phyloP scores from a whole-genome alignment of 2,113 vertebrate genomes.

The Brevimyrus niger region DNA sequence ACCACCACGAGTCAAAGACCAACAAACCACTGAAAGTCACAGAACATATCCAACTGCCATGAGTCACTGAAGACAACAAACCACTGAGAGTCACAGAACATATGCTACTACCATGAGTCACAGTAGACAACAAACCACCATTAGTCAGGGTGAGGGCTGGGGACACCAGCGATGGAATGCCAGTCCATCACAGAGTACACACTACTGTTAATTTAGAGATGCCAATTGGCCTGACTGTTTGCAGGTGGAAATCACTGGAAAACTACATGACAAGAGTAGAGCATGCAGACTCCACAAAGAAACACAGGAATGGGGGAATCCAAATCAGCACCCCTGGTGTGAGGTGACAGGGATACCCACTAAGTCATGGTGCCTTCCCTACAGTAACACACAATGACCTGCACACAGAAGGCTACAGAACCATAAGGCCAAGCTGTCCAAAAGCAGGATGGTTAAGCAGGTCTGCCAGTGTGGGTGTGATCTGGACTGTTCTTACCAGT shows the following conservation, averaged over 20 bases:
- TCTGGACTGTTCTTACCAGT: neutral
- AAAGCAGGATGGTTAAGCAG: neutral
- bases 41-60: neutral
- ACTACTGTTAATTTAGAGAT: neutral
- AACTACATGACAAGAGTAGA: neutral
- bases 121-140: neutral
- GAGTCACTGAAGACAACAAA: neutral
- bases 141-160: neutral
- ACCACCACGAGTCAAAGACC: neutral
- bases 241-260: neutral
- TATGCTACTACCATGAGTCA: neutral
- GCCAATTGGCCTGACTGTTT: neutral
- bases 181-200: neutral
- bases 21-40: neutral
- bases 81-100: neutral
- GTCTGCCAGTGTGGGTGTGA: neutral
- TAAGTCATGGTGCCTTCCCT: neutral
- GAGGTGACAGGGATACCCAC: neutral
- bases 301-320: neutral
- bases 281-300: neutral
- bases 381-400: neutral
- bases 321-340: neutral
- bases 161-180: neutral
- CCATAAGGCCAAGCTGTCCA: neutral
- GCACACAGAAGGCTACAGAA: neutral